Base-by-base conservation (phyloP, 1,140 invertebrate species). In the Tetramorium simillimum region DNA sequence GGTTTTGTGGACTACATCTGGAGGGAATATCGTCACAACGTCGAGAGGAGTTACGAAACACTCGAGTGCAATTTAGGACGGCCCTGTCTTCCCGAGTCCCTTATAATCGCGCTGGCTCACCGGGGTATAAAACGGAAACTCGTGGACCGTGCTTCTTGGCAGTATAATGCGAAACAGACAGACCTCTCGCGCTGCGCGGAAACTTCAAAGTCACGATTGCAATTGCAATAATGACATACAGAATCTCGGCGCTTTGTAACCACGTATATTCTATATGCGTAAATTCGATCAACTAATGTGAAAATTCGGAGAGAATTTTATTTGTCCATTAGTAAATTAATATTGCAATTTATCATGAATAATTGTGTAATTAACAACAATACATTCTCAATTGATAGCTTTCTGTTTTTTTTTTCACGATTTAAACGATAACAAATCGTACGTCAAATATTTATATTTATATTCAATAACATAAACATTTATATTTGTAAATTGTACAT, bases 11-110 rank as follows among this genome's bases (percentile, higher is more conserved):
- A 75, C 56, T 40, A 37, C 7, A 60, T 51, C 86, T 46, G 56
- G 24, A n/a, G 88, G 24, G 80, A 76, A 85, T 77, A 89, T 88
- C 86, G 72, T 46, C n/a, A 33, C 51, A 43, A 43, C 76, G 73
- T 76, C 86, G 72, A 56, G 86, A 37, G 65, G 65, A 89, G 80
- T 89, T 88, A 87, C 86, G 88, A 88, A 89, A 89, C 86, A 88
- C 56, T 88, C 86, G 63, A 75, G 72, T 53, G 80, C 88, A 89
- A 89, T 89, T 89, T 89, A 69, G 88, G 46, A 63, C 69, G 72
- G 72, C 56, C 88, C 84, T 88, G 88, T 89, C 72, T 77, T 73
- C 28, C 24, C 24, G 88, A 85, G 80, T 77, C 80, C 72, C 87
- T 85, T 88, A 88, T 89, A 88, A 89, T 89, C 88, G 80, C 63